Evolutionary conservation across 2,113 vertebrate species (phyloP).

Genomic region (Pelusios castaneus): DNA sequence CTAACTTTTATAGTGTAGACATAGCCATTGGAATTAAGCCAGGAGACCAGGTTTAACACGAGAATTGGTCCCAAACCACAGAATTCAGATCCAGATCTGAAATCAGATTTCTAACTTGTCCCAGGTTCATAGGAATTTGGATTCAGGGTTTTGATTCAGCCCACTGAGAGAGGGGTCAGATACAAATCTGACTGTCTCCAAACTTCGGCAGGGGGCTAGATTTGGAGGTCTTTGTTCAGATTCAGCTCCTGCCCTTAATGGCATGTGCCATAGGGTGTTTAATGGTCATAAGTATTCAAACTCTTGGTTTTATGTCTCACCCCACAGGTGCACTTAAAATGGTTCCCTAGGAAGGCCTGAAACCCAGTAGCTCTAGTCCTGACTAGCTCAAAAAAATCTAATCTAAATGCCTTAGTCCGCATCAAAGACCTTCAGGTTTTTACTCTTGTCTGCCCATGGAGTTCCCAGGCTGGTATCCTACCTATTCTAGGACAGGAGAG

Average conservation of each 20-base stretch:
- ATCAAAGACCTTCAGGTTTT: neutral
- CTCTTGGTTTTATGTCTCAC: neutral
- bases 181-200: neutral
- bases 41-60: neutral
- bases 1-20: too few species aligned
- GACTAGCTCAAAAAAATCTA: neutral
- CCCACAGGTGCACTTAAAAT: neutral
- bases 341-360: neutral
- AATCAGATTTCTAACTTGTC: neutral
- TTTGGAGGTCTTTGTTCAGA: neutral
- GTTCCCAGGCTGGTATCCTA: slow-evolving; percentile 55
- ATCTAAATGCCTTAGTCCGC: neutral
- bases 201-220: neutral
- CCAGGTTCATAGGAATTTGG: neutral
- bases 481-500: slow-evolving; percentile 90
- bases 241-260: neutral
- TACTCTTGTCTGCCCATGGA: neutral
- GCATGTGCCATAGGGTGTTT: neutral
- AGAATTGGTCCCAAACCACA: neutral
- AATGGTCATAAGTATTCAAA: neutral
- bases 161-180: neutral
- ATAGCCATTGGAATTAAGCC: neutral
- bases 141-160: neutral
- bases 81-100: neutral
- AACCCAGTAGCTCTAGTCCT: neutral